Evolutionary conservation across 1,140 invertebrate genomes (phyloP).

Genomic region (Fopius arisanus): DNA sequence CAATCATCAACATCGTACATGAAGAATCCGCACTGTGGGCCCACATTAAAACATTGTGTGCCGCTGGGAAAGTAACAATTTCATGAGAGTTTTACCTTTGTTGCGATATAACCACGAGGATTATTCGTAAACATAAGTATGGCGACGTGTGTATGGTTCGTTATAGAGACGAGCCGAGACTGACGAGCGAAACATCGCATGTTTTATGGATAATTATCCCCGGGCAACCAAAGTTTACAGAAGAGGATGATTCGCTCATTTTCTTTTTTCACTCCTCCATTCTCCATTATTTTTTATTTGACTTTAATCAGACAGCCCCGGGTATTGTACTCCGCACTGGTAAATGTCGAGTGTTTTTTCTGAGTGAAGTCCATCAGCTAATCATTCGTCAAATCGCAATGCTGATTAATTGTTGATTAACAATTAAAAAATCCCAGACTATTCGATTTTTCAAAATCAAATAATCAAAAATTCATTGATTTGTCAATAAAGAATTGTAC

Average conservation of each 20-base stretch:
- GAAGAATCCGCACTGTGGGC: background rate
- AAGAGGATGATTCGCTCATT: constrained; percentile 20
- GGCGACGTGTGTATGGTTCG: background rate
- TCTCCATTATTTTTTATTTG: background rate
- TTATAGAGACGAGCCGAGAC: constrained; percentile 5
- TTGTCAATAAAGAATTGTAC: too few species aligned
- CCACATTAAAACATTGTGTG: background rate
- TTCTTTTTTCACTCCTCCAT: background rate
- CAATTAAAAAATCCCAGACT: too few species aligned
- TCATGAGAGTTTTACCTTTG: constrained; percentile 5
- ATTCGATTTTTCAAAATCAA: too few species aligned
- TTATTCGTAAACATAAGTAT: background rate
- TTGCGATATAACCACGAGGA: background rate
- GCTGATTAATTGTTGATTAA: background rate
- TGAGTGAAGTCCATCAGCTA: too few species aligned
- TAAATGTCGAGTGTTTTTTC: background rate
- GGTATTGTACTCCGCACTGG: too few species aligned
- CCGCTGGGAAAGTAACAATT: constrained; percentile 5
- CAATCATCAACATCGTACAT: background rate
- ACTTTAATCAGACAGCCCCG: background rate
- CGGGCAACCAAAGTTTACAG: background rate
- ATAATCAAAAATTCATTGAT: too few species aligned
- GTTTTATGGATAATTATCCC: constrained; percentile 47
- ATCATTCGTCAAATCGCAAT: too few species aligned
- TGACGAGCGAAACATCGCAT: constrained; percentile 48